Evolutionary conservation across 2,113 vertebrate species (phyloP), one percentile per base, ranked within the genome.

Genomic region (Corydoras maculifer): DNA sequence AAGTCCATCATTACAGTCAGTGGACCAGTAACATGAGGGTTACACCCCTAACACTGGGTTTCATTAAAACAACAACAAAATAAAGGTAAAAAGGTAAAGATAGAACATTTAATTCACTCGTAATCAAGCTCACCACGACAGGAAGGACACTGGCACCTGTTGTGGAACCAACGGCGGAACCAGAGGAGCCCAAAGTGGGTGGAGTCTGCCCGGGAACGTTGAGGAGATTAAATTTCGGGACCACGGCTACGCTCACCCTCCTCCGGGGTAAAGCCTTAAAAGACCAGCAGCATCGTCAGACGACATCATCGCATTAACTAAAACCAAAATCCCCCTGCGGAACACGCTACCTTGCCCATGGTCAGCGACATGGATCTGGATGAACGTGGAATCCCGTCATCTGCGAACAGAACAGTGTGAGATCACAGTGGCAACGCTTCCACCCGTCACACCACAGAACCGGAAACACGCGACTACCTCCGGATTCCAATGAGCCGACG

Each of bases 201-300:
- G 93, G 82, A 63, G 88, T 85, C 77, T 96, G 96, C 77, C 94
- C 91, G 4, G 94, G 93, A 75, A 98, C 89, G 69, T 91, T 96
- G 77, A 98, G 86, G 69, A 94, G 92, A 84, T 97, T 97, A 84
- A 99, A 98, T 82, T 99, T 99, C 4, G 97, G 96, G 75, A 99
- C 95, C 70, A 99, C 97, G 0, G 96, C 97, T 58, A 99, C 97
- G 51, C 97, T 99, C 84, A 99, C 96, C 82, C 97, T 93, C 11
- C 97, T 91, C 48, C 97, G 90, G 69, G 97, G 97, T 88, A 98
- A 85, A 69, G 93, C 93, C 97, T 99, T 59, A 51, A 55, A 78
- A 31, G 79, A 81, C 69, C 73, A 71, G 6, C 15, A 4, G 14
- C 18, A 29, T 30, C 54, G 2, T 51, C 29, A 14, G 5, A 53